These are phyloP conservation scores for Apamea anceps DNA, from an alignment of 2,888 invertebrate species.

Conservation along the genomic window DNA sequence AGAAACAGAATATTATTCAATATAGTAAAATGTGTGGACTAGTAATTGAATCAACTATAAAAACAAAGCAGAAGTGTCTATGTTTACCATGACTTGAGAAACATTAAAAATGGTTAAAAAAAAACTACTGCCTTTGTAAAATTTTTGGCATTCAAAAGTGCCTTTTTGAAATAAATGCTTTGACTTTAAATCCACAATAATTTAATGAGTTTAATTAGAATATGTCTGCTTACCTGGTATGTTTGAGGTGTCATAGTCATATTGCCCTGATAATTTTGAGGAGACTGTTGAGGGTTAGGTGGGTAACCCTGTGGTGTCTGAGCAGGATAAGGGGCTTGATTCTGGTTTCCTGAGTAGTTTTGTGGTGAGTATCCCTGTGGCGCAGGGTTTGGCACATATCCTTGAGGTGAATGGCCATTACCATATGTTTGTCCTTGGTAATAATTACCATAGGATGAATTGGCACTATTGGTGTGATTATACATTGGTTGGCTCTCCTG, in stretches of 20 bases:
- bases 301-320: constrained; percentile 84
- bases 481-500: constrained; percentile 87
- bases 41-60: constrained; percentile 6
- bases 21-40: background rate
- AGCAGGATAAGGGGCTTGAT: constrained; percentile 80
- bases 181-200: too few relatives aligned
- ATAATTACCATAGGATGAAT: constrained; percentile 85
- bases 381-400: constrained; percentile 81
- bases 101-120: background rate
- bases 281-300: constrained; percentile 84
- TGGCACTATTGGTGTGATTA: constrained; percentile 85
- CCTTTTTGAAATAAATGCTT: too few relatives aligned
- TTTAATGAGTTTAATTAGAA: background rate
- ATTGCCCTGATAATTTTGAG: constrained; percentile 85
- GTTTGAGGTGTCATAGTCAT: constrained; percentile 88
- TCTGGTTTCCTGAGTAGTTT: constrained; percentile 80
- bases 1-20: background rate
- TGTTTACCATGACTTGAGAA: background rate
- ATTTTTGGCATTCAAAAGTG: too few relatives aligned
- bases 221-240: constrained; percentile 84
- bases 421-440: constrained; percentile 88
- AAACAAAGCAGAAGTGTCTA: background rate
- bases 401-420: constrained; percentile 87
- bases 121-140: background rate
- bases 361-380: constrained; percentile 87